These are phyloP conservation scores for Coregonus suidteri DNA, from an alignment of 2,797 vertebrate genomes.

Conservation along the genomic window DNA sequence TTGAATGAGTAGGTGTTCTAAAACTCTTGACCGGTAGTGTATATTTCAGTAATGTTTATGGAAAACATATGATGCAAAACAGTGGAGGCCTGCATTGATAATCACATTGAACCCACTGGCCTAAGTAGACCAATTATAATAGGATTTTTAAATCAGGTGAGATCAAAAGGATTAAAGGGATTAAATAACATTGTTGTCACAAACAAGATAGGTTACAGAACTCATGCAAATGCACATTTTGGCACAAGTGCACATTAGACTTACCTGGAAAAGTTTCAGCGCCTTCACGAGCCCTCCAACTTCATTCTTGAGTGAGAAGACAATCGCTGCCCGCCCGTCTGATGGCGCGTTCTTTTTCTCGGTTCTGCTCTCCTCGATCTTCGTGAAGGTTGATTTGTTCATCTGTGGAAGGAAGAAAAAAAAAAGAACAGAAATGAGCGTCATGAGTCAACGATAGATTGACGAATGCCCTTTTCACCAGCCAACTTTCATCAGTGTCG, in stretches of 20 bases:
- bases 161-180: neutral
- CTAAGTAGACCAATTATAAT: neutral
- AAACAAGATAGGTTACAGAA: neutral
- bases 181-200: neutral
- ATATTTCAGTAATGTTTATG: no score
- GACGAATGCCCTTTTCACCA: slow-evolving; percentile 3
- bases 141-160: neutral
- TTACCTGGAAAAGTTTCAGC: slow-evolving; percentile 94
- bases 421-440: neutral
- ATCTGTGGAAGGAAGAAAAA: slow-evolving; percentile 71
- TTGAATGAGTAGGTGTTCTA: no score
- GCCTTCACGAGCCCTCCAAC: slow-evolving; percentile 95
- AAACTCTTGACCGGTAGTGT: no score
- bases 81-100: neutral
- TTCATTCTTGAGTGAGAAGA: slow-evolving; percentile 98
- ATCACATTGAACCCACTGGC: neutral
- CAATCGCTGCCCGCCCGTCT: slow-evolving; percentile 85
- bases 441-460: neutral
- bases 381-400: slow-evolving; percentile 83
- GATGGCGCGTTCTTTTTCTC: slow-evolving; percentile 84
- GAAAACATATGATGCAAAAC: no score
- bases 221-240: neutral
- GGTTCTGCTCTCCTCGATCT: slow-evolving; percentile 88
- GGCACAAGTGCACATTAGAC: neutral
- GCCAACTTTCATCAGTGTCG: neutral